Evolutionary conservation across 2,797 vertebrate genomes (phyloP), one percentile per base, ranked within the genome.

Genomic region (Parambassis ranga): DNA sequence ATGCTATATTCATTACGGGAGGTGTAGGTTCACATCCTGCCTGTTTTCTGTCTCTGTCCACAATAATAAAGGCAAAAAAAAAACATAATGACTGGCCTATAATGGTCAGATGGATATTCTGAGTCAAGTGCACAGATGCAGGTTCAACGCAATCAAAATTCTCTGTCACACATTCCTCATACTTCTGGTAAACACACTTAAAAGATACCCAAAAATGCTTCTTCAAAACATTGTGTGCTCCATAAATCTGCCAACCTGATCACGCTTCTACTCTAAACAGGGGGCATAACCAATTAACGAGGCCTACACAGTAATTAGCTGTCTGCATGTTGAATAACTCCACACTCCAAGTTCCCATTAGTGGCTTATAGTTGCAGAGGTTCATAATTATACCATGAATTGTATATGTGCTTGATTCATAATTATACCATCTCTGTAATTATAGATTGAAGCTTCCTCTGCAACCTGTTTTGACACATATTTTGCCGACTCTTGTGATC

Each of bases 331-430:
- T 76, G 78, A 88, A 80, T 79, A 89, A 83, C 87, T 85, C 78
- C 71, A 81, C 71, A 75, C 82, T 87, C 77, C 76, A 75, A 88
- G 81, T 85, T 86, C 84, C 79, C 86, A 89, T 89, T 89, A 89
- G 86, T 84, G 88, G 87, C 82, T 81, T 84, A 87, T 82, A 56
- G 77, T 53, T 77, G 84, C 79, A 87, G 76, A 86, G 82, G 71
- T 83, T 89, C 85, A 83, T 89, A 88, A 91, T 91, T 90, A 91
- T 86, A 85, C 80, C 78, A 68, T 75, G 83, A 87, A 86, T 83
- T 88, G 82, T 84, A 86, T 86, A 88, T 18, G 77, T 62, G 85
- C 86, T 82, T 89, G 83, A 89, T 91, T 90, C 59, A 35, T 83
- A 88, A 91, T 88, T 89, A 87, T 86, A 87, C 79, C 68, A 74